Evolutionary conservation across 2,888 invertebrate genomes (phyloP), one percentile per base, ranked within the genome.

Genomic region (Leuctra nigra): DNA sequence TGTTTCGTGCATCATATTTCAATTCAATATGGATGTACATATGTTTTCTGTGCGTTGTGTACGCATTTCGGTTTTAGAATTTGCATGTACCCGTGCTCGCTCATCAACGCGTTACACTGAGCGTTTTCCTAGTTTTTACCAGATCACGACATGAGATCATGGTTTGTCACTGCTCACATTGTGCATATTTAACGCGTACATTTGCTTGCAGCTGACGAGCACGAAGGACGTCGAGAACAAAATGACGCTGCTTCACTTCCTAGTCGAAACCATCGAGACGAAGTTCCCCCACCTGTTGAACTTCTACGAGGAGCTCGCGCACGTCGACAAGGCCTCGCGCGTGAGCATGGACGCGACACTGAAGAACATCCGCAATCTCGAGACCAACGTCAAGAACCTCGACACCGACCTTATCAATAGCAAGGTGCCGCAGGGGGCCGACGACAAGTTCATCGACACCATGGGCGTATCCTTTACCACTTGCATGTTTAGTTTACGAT

Each of bases 191-290:
- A n/a, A n/a, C n/a, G n/a, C n/a, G n/a, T n/a, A n/a, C n/a, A 38
- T 38, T 64, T 63, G 61, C 61, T 75, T 72, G 13, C 71, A 87
- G 84, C 73, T 92, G 61, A 86, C 87, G 2, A 82, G 87, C 58
- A 92, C 91, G n/a, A 98, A 98, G 74, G 92, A 96, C 68, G 76
- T 87, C 39, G 91, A 97, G 66, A 95, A 96, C 70, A 91, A 91
- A 66, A 87, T 87, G 61, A 98, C 96, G 0, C 73, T 99, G 20
- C 77, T 98, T 47, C 97, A 98, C 71, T 97, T 92, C 68, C 73
- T 99, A 55, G 92, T 87, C 0, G 87, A 93, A 62, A 85, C 87
- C 0, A 83, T 94, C 58, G 94, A 97, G 70, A 81, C 76, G 56
- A 92, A 94, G 66, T 91, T 91, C 72, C 90, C 93, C 0, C 94